phyloP scores from a whole-genome alignment of 2,113 vertebrate genomes.

The Malurus elegans region DNA sequence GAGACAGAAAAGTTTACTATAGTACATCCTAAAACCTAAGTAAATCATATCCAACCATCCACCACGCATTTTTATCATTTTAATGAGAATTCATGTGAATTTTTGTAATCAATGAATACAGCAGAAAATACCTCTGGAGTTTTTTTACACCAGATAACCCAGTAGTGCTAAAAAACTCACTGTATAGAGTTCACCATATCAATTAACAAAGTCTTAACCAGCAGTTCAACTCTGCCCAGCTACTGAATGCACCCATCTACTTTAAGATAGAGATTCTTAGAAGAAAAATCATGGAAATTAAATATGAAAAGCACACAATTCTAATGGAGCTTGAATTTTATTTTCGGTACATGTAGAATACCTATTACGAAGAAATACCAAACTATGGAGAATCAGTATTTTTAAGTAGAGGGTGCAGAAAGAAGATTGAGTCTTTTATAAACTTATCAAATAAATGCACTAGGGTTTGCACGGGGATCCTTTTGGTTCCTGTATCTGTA shows the following conservation, averaged over 20 bases:
- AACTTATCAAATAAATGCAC: slow-evolving; percentile 88
- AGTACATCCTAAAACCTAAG: not conserved
- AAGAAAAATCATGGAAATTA: not conserved
- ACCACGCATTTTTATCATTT: not conserved
- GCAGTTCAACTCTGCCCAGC: slow-evolving; percentile 15
- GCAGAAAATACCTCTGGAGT: not conserved
- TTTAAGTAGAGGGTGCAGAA: slow-evolving; percentile 41
- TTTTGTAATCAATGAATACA: slow-evolving; percentile 6
- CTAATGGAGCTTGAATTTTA: not conserved
- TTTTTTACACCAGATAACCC: slow-evolving; percentile 39
- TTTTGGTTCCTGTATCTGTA: slow-evolving; percentile 95
- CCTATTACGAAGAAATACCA: slow-evolving; percentile 1
- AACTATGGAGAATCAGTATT: slow-evolving; percentile 51
- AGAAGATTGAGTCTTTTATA: slow-evolving; percentile 28
- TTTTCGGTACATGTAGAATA: not conserved
- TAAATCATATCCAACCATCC: not conserved
- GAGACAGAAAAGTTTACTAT: not conserved
- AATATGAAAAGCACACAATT: slow-evolving; percentile 4
- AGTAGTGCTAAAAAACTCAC: slow-evolving; percentile 27
- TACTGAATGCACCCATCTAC: slow-evolving; percentile 38
- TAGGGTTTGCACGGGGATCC: slow-evolving; percentile 90
- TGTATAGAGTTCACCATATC: not conserved
- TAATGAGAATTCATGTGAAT: not conserved
- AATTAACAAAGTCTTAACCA: slow-evolving; percentile 1
- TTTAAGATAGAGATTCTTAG: slow-evolving; percentile 29